phyloP scores from a whole-genome alignment of 2,888 invertebrate genomes.

The Graphium colonna region DNA sequence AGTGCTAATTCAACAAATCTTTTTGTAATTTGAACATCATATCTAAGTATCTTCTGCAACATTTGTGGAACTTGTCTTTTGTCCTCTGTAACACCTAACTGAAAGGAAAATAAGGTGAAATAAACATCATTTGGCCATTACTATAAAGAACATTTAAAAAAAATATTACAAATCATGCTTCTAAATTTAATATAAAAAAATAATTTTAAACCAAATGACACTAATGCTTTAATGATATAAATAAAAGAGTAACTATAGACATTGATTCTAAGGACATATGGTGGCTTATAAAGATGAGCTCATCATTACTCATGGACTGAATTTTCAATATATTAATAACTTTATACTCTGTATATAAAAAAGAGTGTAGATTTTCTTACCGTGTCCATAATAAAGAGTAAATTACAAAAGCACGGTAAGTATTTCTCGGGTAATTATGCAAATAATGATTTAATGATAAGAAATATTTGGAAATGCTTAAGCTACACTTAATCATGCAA shows the following conservation, averaged over 20 bases:
- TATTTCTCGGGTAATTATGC: constrained; percentile 3
- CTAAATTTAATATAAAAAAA: background rate
- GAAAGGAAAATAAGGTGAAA: constrained; percentile 35
- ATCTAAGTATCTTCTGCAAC: constrained; percentile 67
- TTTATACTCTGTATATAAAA: background rate
- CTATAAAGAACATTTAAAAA: background rate
- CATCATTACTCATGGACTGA: constrained; percentile 3
- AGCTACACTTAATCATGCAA: too few relatives aligned
- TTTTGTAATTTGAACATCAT: constrained; percentile 75
- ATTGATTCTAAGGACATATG: too few relatives aligned
- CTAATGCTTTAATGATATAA: too few relatives aligned
- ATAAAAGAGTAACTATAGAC: too few relatives aligned
- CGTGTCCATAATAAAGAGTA: constrained; percentile 12
- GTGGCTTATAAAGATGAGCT: constrained; percentile 2
- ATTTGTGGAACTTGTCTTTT: constrained; percentile 69
- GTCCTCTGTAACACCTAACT: constrained; percentile 48
- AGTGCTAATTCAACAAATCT: constrained; percentile 71
- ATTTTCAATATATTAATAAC: background rate
- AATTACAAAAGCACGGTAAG: background rate
- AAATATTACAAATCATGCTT: too few relatives aligned
- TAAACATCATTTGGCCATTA: too few relatives aligned
- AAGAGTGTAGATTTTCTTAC: too few relatives aligned
- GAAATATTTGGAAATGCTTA: too few relatives aligned
- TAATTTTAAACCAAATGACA: background rate
- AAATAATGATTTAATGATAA: background rate